Evolutionary conservation across 92 coral and sea anemone genomes (phyloP).

Genomic region (Porites lobata): DNA sequence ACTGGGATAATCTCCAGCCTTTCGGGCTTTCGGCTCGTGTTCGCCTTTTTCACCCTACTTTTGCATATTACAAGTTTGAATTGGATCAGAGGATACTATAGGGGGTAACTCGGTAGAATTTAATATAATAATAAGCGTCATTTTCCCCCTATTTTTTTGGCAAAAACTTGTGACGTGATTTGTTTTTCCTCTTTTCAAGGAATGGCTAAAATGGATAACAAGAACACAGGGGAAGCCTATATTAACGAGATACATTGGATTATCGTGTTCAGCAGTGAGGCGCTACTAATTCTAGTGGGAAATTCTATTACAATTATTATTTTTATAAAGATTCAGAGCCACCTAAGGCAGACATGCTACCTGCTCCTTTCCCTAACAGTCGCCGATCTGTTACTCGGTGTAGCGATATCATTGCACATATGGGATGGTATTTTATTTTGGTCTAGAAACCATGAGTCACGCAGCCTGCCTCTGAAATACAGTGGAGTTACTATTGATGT

Average conservation of each 20-base stretch:
- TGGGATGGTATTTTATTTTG: neutral
- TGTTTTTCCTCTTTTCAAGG: neutral
- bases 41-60: too few species aligned
- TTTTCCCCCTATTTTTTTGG: too few species aligned
- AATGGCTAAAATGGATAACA: neutral
- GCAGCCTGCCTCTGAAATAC: neutral
- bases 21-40: too few species aligned
- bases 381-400: constrained; percentile 1
- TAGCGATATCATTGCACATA: neutral
- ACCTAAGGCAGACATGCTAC: constrained; percentile 10
- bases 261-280: neutral
- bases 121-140: too few species aligned
- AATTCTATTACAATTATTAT: constrained; percentile 13
- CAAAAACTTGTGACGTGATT: too few species aligned
- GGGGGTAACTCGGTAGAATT: too few species aligned
- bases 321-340: neutral
- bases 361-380: constrained; percentile 6
- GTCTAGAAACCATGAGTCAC: neutral
- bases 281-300: constrained; percentile 1
- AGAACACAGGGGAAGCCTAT: neutral
- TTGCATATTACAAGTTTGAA: too few species aligned
- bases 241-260: neutral
- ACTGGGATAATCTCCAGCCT: too few species aligned
- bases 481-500: neutral
- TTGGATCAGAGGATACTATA: too few species aligned